These are phyloP conservation scores for Gorsachius magnificus DNA, from an alignment of 2,797 vertebrate species.

Conservation along the genomic window DNA sequence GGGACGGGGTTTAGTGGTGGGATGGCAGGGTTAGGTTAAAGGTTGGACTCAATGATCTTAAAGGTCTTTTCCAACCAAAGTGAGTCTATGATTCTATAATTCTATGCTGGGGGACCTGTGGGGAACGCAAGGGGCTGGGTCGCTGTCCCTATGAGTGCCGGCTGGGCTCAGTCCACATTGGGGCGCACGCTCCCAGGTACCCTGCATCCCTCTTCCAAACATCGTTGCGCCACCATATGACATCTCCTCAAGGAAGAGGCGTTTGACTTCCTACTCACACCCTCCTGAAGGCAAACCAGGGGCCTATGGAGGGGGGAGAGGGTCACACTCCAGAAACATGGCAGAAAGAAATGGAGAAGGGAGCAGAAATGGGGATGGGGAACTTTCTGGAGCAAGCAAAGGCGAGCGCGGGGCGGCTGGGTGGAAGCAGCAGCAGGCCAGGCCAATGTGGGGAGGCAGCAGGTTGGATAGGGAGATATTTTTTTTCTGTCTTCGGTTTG, in stretches of 20 bases:
- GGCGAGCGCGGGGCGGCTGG: background rate
- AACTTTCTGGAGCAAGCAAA: background rate
- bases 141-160: background rate
- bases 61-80: too few species aligned
- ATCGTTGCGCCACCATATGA: rapidly evolving
- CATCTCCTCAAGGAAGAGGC: background rate
- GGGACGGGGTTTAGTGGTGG: too few species aligned
- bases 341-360: background rate
- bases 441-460: background rate
- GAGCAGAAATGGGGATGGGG: background rate
- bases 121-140: background rate
- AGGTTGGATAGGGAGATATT: background rate
- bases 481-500: background rate
- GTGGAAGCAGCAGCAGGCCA: background rate
- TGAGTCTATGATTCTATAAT: too few species aligned
- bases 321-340: background rate
- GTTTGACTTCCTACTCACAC: background rate
- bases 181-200: background rate
- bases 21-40: too few species aligned
- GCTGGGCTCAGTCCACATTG: background rate
- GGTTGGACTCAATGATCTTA: too few species aligned
- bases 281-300: background rate
- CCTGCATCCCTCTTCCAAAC: background rate
- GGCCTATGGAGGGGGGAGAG: background rate
- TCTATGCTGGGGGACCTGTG: background rate